Base-by-base conservation (phyloP, 2,888 invertebrate species). In the Stratiomys singularior region DNA sequence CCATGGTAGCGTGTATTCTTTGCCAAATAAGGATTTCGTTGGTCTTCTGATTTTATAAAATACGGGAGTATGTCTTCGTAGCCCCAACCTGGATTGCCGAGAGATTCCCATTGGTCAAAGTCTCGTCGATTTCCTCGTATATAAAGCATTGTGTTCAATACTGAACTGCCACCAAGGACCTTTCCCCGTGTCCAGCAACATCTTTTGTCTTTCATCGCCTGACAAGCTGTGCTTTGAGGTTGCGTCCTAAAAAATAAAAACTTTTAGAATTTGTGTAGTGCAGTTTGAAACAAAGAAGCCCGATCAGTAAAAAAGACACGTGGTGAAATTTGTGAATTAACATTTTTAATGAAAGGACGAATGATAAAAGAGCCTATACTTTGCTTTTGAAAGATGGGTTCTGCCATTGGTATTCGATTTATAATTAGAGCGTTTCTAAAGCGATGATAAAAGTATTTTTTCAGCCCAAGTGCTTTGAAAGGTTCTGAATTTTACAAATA, bases 141-240 rank as follows among this genome's bases (percentile, higher is more conserved):
- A 85, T 98, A 97, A 0, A 96, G 89, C 96, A 97, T 96, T 0
- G 95, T 95, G 84, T 96, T 97, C 0, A 96, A 88, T 0, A 96
- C 95, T 52, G 94, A 94, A 3, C 94, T 94, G 0, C 97, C 97
- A 0, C 96, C 96, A 0, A 96, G 88, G 0, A 94, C 92, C 88
- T 96, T 96, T 67, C 97, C 97, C 78, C 96, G 90, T 0, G 96
- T 96, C 96, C 96, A 96, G 83, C 93, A 92, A 84, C 95, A 95
- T 60, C 95, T 90, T 82, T 93, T 91, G 83, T 95, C 95, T 76
- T 91, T 89, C 95, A 96, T 95, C 0, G 95, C 96, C 84, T 94
- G 94, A 81, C 96, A 96, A 0, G 96, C 96, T 0, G 93, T 90
- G 64, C 91, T 89, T 86, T 94, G 94, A 0, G 96, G 93, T 85